Evolutionary conservation across 2,888 invertebrate species (phyloP), one percentile per base, ranked within the genome.

Genomic region (Vanessa cardui): DNA sequence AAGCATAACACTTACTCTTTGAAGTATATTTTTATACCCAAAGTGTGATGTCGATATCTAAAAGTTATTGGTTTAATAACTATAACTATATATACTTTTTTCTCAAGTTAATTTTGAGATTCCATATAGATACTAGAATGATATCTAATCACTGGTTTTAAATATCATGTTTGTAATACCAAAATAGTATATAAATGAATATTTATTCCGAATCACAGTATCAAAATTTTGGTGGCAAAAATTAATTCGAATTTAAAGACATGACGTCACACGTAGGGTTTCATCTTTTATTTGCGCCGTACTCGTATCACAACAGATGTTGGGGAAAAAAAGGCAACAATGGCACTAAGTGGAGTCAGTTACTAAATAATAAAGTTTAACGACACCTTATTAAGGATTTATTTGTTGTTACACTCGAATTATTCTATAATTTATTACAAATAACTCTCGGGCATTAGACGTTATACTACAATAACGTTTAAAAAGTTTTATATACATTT

Each of bases 351-450:
- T 89, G 88, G 87, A 88, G 87, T 75, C 76, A 77, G 78, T 78
- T 77, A 77, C 76, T 77, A 79, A 78, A 78, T 79, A 78, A 78
- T 79, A 79, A 78, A 79, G 74, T 78, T 78, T 78, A 79, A 79
- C 77, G 77, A 78, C 76, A 76, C 90, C 89, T 89, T 91, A 92
- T 90, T 91, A 92, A 87, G 86, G 84, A 90, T 92, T 89, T 92
- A 92, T 92, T 89, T 89, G 89, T 90, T 86, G 84, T 83, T 77
- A 70, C 73, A 74, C 73, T 74, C 84, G 89, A 90, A 90, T 90
- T 89, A 91, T 90, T 85, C 78, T 80, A 77, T 89, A 89, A 91
- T 92, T 92, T 92, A 92, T 92, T 90, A 92, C 92, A 88, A 92
- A 92, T 92, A 90, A 89, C 86, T 84, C 82, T 76, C 73, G 78